Base-by-base conservation (phyloP, 92 coral and sea anemone species). In the Montipora capitata region DNA sequence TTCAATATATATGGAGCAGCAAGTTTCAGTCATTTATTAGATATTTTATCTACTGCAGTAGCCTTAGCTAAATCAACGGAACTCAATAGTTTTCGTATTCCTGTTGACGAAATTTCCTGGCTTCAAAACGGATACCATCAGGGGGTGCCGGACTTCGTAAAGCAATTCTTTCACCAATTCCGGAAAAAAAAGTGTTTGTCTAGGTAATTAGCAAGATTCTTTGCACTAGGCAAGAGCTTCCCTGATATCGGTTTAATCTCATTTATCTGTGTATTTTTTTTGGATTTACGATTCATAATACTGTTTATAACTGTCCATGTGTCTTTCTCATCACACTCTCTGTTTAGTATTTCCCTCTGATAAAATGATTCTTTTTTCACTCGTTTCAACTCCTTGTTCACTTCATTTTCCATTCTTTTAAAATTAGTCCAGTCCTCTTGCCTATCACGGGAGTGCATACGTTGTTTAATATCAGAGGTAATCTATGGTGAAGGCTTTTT, bases 401-500 rank as follows among this genome's bases (percentile, higher is more conserved):
- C 65, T 54, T 62, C 52, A 54, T 90, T 90, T 74, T 80, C 74
- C 17, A 15, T 39, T 17, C 51, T 14, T 79, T 72, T 85, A 57
- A 84, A 90, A 66, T 3, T 40, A 44, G 40, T 56, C 93, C 94
- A 90, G 62, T 90, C 90, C 12, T 90, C 59, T 20, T 79, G 81
- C 13, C 54, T 68, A 54, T 78, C 73, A 14, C 27, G 66, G 66
- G 66, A 61, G 27, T 61, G 59, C 71, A 86, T 86, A 44, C 48
- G 27, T 35, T 54, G 45, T 76, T 58, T 87, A 79, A 4, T 14
- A 49, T 81, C 85, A 15, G 79, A 40, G 43, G 68, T 91, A 56
- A 81, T 76, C 94, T 89, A 91, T 12, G 88, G 87, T 10, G 91
- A 85, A 2, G 91, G 91, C 77, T 80, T 91, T 39, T 86, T 91